Evolutionary conservation across 1,140 invertebrate species (phyloP), one percentile per base, ranked within the genome.

Genomic region (Drosophila murphyi): DNA sequence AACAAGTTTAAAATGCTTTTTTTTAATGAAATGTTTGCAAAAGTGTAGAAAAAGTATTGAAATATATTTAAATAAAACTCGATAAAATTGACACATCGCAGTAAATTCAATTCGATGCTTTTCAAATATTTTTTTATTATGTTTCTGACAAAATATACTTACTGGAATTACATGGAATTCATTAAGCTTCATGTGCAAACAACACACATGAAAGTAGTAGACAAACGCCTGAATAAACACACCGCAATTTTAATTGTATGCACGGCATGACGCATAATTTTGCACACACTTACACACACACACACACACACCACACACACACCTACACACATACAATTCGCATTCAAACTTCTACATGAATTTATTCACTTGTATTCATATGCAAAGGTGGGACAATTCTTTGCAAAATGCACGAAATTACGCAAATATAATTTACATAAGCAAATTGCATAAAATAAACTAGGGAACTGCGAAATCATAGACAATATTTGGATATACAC

Each of bases 391-490:
- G 69, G 35, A 71, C 60, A 71, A 71, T 71, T 41, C 51, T 59
- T 72, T 51, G 69, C 61, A 7, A 63, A 57, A 71, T 71, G 60
- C 68, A 12, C 68, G 63, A 69, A 73, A 73, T 73, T 73, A 69
- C 48, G 64, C 64, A 73, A 73, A 73, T 73, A 60, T 61, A 61
- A 69, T 73, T 73, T 68, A 69, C 71, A 73, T 73, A 69, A 54
- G 64, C 48, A 73, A 73, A 73, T 73, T 73, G 71, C 64, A 73
- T 61, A 73, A 61, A 68, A 73, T 73, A 68, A 68, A 60, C 63
- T 35, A 54, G 29, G 31, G 7, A 48, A 37, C 48, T 32, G 39
- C 39, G 47, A 47, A 73, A 57, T 73, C 50, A 68, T 61, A 61
- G 48, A 51, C 1, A 45, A 31, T 7, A 29, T 10, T 50, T 8